phyloP scores from a whole-genome alignment of 2,888 invertebrate species.

The Theretra japonica region DNA sequence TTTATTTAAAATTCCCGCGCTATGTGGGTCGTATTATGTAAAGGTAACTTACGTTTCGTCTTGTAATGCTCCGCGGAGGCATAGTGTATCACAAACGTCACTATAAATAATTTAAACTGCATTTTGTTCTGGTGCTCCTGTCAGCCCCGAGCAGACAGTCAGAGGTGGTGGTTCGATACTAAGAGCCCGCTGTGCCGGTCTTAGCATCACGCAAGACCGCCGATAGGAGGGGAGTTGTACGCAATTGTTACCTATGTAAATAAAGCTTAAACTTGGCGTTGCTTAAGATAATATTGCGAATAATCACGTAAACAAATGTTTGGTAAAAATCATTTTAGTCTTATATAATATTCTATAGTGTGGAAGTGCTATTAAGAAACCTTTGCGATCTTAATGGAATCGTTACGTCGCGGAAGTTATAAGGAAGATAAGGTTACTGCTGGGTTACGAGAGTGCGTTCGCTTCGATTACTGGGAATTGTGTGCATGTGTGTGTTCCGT shows the following conservation, averaged over 20 bases:
- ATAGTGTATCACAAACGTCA: conserved; percentile 71
- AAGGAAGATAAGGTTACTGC: background rate
- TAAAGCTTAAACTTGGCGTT: conserved; percentile 71
- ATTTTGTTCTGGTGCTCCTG: conserved; percentile 56
- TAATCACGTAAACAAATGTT: conserved; percentile 40
- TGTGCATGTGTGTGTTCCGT: background rate
- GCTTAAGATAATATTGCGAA: conserved; percentile 64
- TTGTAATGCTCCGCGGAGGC: conserved; percentile 70
- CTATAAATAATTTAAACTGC: conserved; percentile 73
- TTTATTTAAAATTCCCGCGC: conserved; percentile 44
- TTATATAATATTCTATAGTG: background rate
- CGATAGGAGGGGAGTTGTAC: conserved; percentile 70
- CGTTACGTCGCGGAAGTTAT: conserved; percentile 11
- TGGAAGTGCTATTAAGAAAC: background rate
- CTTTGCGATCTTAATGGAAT: background rate
- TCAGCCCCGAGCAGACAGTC: conserved; percentile 66
- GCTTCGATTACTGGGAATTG: conserved; percentile 1
- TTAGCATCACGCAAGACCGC: conserved; percentile 56
- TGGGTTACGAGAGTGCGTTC: background rate
- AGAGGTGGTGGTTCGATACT: conserved; percentile 70
- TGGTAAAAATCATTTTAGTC: background rate
- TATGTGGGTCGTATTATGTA: conserved; percentile 43
- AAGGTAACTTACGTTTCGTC: conserved; percentile 77
- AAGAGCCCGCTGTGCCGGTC: conserved; percentile 60
- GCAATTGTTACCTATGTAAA: conserved; percentile 80